Base-by-base conservation (phyloP, 2,888 invertebrate species). In the Eupeodes luniger region DNA sequence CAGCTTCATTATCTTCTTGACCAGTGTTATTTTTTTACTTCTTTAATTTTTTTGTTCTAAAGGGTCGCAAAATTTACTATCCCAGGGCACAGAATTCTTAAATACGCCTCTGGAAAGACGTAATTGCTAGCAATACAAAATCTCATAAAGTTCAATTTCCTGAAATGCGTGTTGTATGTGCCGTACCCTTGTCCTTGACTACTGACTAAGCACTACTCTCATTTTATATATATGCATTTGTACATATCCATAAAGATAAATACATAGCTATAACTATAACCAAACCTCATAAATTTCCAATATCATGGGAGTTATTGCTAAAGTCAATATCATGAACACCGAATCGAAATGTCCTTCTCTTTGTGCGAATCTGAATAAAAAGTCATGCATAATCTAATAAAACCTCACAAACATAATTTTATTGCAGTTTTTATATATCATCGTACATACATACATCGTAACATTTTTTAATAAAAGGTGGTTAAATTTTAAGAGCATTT, bases 361-460 rank as follows among this genome's bases (percentile, higher is more conserved):
- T 59, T 4, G 34, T 34, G 12, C 11, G 57, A 55, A 10, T 47
- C n/a, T 81, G 74, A 36, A 66, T 61, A 72, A 53, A 62, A 67
- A 77, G 53, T 85, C 81, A 69, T 74, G 81, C 81, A 85, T 85
- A 69, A 27, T 27, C 67, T 67, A 72, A 77, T 77, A 82, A 85
- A 85, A 78, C n/a, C 77, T 81, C 53, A 55, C 85, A 81, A 81
- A 81, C 72, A 86, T 85, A 85, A 85, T 85, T 81, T 85, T 81
- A 81, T 81, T 74, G 74, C 67, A 57, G 51, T 78, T 85, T 66
- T 81, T 72, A 40, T 40, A 40, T n/a, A 40, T 40, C 9, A 36
- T 6, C 11, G 69, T 69, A 36, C n/a, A 14, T 34, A 51, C 47
- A 9, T 51, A 7, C 4, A 36, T 5, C 36, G 6, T 36, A 36